These are phyloP conservation scores for Hirudinaria manillensis DNA, from an alignment of 2,888 invertebrate species.

Conservation along the genomic window DNA sequence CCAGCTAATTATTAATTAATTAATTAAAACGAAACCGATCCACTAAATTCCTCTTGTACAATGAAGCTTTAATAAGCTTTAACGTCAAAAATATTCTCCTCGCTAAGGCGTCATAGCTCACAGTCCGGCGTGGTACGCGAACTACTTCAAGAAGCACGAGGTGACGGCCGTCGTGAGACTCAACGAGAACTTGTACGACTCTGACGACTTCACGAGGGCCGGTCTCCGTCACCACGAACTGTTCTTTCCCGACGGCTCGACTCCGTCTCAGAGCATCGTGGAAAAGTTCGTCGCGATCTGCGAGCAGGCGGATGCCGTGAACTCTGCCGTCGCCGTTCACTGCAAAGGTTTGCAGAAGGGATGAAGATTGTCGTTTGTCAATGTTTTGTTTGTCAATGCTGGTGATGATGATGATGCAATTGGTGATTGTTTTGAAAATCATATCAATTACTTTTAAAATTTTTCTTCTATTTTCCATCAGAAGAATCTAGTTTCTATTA, in stretches of 20 bases:
- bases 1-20: no score
- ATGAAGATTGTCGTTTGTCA: not conserved
- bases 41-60: no score
- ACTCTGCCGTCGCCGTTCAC: conserved; percentile 90
- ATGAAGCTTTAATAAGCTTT: no score
- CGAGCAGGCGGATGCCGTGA: conserved; percentile 64
- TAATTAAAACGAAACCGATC: no score
- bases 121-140: conserved; percentile 85
- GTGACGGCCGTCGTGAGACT: conserved; percentile 80
- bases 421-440: no score
- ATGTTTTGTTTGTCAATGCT: not conserved
- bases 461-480: no score
- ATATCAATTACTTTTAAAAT: no score
- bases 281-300: conserved; percentile 78
- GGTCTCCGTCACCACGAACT: conserved; percentile 91
- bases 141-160: conserved; percentile 76
- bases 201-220: conserved; percentile 73
- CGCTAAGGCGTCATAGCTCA: conserved; percentile 57
- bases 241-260: conserved; percentile 92
- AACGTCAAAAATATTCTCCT: not conserved
- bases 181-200: conserved; percentile 87
- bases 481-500: no score
- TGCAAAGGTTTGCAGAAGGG: conserved; percentile 64
- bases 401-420: not conserved
- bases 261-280: conserved; percentile 82